These are phyloP conservation scores for Apeira syringaria DNA, from an alignment of 2,888 invertebrate species.

Conservation along the genomic window DNA sequence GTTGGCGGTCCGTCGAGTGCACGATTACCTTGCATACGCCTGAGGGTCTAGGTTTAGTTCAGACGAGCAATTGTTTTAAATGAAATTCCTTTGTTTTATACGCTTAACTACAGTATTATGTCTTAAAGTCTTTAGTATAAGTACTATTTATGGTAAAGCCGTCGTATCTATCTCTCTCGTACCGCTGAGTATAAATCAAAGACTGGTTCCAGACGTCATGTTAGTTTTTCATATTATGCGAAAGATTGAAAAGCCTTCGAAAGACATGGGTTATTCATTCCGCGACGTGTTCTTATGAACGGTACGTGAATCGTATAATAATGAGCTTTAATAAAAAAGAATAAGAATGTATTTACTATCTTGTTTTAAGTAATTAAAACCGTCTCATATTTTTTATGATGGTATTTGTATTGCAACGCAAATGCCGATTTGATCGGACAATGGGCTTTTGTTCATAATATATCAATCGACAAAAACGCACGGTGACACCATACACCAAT, in stretches of 20 bases:
- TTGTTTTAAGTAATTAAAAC: slow-evolving; percentile 1
- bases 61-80: slow-evolving; percentile 8
- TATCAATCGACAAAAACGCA: slow-evolving; percentile 11
- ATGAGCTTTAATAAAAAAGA: slow-evolving; percentile 9
- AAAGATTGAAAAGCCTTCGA: slow-evolving; percentile 15
- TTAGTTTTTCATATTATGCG: slow-evolving; percentile 14
- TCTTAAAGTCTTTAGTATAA: not conserved
- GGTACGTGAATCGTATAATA: slow-evolving; percentile 9
- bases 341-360: not conserved
- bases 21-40: not conserved
- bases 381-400: not conserved
- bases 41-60: slow-evolving; percentile 11
- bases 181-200: slow-evolving; percentile 5
- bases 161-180: not conserved
- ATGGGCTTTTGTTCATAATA: slow-evolving; percentile 7
- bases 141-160: not conserved
- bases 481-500: slow-evolving; percentile 14
- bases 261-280: slow-evolving; percentile 21
- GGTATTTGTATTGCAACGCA: not conserved
- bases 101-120: not conserved
- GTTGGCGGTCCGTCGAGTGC: not conserved
- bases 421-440: slow-evolving; percentile 5
- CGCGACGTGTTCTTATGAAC: slow-evolving; percentile 9
- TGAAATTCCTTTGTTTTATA: slow-evolving; percentile 8
- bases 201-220: slow-evolving; percentile 10